Evolutionary conservation across 2,888 invertebrate genomes (phyloP).

Genomic region (Cataglyphis albicans): DNA sequence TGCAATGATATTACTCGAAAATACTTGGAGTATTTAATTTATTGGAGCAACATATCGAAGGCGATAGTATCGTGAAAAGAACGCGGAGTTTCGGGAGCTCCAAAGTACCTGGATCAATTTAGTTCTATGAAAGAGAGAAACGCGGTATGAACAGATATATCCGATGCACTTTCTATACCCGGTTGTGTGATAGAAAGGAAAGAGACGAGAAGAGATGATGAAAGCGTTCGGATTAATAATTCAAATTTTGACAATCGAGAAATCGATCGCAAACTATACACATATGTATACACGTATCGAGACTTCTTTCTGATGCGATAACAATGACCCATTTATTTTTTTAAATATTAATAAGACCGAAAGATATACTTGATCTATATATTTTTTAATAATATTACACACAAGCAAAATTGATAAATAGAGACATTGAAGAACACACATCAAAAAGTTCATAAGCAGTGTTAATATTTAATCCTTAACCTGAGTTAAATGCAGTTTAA

Average conservation of each 20-base stretch:
- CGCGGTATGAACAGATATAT: neutral
- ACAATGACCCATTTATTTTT: neutral
- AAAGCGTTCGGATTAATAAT: slow-evolving; percentile 31
- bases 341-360: neutral
- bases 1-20: slow-evolving; percentile 2
- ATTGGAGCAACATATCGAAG: neutral
- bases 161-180: slow-evolving; percentile 32
- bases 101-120: neutral
- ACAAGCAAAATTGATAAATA: neutral
- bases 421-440: neutral
- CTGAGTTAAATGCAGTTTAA: neutral
- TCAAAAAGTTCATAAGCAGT: neutral
- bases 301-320: neutral
- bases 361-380: neutral
- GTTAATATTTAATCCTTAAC: slow-evolving; percentile 5
- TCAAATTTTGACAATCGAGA: neutral
- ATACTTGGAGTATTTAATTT: neutral
- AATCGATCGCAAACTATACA: slow-evolving; percentile 3
- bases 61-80: neutral
- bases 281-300: neutral
- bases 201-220: slow-evolving; percentile 13
- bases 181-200: slow-evolving; percentile 5
- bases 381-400: neutral
- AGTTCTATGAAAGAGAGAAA: slow-evolving; percentile 12
- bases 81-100: neutral